phyloP scores from a whole-genome alignment of 2,888 invertebrate species.

The Tetropium fuscum region DNA sequence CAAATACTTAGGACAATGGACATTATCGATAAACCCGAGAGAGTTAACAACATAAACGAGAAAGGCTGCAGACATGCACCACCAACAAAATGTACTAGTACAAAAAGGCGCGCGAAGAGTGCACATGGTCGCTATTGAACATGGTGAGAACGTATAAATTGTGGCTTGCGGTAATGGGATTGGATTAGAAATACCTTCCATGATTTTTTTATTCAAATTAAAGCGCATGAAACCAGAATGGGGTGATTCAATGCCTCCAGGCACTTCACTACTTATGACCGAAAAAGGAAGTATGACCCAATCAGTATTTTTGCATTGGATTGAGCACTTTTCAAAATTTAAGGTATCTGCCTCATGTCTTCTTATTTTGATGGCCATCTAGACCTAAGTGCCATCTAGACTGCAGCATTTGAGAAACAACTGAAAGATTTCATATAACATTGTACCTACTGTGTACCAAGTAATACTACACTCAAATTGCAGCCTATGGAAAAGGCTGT shows the following conservation, averaged over 20 bases:
- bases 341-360: background rate
- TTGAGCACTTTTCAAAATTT: background rate
- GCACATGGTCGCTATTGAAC: background rate
- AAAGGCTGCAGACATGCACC: background rate
- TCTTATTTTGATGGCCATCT: background rate
- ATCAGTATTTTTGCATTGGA: background rate
- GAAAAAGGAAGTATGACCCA: conserved; percentile 4
- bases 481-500: conserved; percentile 1
- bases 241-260: background rate
- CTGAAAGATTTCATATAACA: too few relatives aligned
- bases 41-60: background rate
- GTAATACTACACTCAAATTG: too few relatives aligned
- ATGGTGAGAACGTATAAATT: background rate
- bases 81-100: background rate
- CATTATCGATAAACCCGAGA: background rate
- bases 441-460: too few relatives aligned
- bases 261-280: background rate
- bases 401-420: background rate
- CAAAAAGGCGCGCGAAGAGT: conserved; percentile 1
- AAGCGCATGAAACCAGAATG: background rate
- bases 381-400: background rate
- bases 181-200: background rate
- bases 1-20: background rate
- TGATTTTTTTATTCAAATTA: background rate
- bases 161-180: background rate